Evolutionary conservation across 2,888 invertebrate species (phyloP).

Genomic region (Chesias legatella): DNA sequence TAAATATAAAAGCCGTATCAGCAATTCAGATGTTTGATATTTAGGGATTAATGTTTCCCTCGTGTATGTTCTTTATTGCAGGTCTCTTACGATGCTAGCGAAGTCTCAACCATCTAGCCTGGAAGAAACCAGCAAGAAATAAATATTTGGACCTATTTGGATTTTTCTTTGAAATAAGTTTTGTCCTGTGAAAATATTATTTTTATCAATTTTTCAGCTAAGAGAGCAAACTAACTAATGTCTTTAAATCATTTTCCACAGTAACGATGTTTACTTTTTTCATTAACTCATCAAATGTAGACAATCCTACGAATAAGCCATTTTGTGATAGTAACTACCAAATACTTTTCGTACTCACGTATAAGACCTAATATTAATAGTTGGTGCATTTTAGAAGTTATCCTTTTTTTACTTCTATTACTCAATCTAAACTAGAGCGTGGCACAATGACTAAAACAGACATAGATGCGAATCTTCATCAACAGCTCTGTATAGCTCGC

Average conservation of each 20-base stretch:
- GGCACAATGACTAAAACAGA: too few species aligned
- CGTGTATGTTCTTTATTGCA: conserved; percentile 42
- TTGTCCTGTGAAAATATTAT: neutral
- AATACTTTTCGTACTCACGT: conserved; percentile 32
- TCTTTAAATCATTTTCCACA: too few species aligned
- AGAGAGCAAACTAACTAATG: too few species aligned
- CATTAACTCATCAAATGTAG: conserved; percentile 22
- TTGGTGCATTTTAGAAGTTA: conserved; percentile 18
- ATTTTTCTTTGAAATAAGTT: conserved; percentile 27
- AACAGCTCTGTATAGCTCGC: too few species aligned
- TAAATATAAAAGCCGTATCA: too few species aligned
- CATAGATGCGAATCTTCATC: too few species aligned
- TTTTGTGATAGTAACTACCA: conserved; percentile 37
- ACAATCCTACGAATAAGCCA: conserved; percentile 31
- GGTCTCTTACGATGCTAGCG: conserved; percentile 68
- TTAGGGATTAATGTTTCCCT: neutral
- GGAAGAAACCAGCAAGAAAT: conserved; percentile 60
- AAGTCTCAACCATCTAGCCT: conserved; percentile 66
- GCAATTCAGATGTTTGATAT: neutral
- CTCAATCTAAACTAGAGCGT: conserved; percentile 17
- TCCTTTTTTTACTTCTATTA: conserved; percentile 16
- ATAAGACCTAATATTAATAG: conserved; percentile 30
- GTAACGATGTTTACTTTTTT: neutral
- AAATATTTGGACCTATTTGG: conserved; percentile 43
- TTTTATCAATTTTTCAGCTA: too few species aligned